Evolutionary conservation across 2,113 vertebrate species (phyloP).

Genomic region (Mus pahari): DNA sequence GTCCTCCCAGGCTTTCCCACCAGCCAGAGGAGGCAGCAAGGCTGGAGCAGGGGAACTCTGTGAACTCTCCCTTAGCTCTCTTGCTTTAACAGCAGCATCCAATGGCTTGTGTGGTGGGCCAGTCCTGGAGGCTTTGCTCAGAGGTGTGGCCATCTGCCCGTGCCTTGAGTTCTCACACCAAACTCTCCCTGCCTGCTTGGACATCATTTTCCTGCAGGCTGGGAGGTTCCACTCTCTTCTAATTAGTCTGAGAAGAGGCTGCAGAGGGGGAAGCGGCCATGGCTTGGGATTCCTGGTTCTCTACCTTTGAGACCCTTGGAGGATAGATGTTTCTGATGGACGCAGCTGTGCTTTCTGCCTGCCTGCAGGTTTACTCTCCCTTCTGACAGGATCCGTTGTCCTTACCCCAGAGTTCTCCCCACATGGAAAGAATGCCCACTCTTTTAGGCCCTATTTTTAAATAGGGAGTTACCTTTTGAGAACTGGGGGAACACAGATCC

Average conservation of each 20-base stretch:
- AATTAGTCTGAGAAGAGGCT: not conserved
- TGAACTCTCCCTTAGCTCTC: not conserved
- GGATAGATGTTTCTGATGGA: not conserved
- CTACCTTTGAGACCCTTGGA: not conserved
- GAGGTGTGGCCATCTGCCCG: slow-evolving; percentile 40
- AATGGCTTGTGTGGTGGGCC: not conserved
- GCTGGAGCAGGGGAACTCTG: not conserved
- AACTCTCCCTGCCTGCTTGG: not conserved
- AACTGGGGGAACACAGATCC: not conserved
- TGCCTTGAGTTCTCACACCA: not conserved
- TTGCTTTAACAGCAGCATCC: not conserved
- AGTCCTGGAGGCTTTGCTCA: not conserved
- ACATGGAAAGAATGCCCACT: slow-evolving; percentile 12
- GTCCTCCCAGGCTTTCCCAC: not conserved
- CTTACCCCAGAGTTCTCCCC: not conserved
- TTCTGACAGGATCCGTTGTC: not conserved
- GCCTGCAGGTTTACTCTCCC: not conserved
- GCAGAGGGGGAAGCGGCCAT: not conserved
- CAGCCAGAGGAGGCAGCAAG: slow-evolving; percentile 31
- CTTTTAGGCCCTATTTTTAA: not conserved
- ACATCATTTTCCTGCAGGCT: slow-evolving; percentile 2
- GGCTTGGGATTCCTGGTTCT: not conserved
- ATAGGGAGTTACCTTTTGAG: not conserved
- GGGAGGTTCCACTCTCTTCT: not conserved
- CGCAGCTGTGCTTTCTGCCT: not conserved